Percentiles rank a stretch among this genome's conserved stretches.
phyloP scores from a whole-genome alignment of 1,140 invertebrate species.

The Drosophila littoralis region DNA sequence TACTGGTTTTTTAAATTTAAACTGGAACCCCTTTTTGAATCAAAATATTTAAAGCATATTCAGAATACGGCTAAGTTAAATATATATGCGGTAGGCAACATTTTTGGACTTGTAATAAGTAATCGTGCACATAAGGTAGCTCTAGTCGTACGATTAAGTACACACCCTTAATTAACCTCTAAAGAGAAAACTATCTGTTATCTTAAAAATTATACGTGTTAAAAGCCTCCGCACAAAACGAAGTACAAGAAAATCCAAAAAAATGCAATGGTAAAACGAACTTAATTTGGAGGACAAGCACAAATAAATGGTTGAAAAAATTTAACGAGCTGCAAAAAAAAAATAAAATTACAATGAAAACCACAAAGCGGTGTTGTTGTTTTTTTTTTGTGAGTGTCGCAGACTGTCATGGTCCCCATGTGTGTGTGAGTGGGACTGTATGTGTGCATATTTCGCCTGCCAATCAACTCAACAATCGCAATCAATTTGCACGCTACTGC shows the following conservation, averaged over 20 bases:
- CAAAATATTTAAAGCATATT: too few relatives aligned
- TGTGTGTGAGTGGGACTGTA: constrained; percentile 18
- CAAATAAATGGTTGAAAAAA: constrained; percentile 58
- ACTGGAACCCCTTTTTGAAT: too few relatives aligned
- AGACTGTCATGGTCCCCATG: constrained; percentile 51
- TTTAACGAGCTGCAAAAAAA: constrained; percentile 28
- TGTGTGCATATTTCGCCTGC: constrained; percentile 68
- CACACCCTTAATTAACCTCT: background rate
- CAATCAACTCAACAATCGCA: constrained; percentile 83
- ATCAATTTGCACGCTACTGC: constrained; percentile 73
- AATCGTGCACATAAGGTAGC: too few relatives aligned
- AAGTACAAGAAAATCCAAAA: constrained; percentile 7
- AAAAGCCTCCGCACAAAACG: constrained; percentile 19
- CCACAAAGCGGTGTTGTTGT: constrained; percentile 63
- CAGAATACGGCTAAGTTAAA: too few relatives aligned
- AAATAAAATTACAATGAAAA: constrained; percentile 65
- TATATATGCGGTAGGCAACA: too few relatives aligned
- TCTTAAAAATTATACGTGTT: constrained; percentile 44
- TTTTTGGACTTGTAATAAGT: too few relatives aligned
- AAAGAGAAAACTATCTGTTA: constrained; percentile 49
- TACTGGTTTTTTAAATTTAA: too few relatives aligned
- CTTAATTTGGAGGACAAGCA: constrained; percentile 61
- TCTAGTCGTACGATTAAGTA: too few relatives aligned
- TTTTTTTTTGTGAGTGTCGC: constrained; percentile 71
- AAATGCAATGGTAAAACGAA: constrained; percentile 43